These are phyloP conservation scores for Troglohyphantes excavatus DNA, from an alignment of 2,888 invertebrate genomes.

Conservation along the genomic window DNA sequence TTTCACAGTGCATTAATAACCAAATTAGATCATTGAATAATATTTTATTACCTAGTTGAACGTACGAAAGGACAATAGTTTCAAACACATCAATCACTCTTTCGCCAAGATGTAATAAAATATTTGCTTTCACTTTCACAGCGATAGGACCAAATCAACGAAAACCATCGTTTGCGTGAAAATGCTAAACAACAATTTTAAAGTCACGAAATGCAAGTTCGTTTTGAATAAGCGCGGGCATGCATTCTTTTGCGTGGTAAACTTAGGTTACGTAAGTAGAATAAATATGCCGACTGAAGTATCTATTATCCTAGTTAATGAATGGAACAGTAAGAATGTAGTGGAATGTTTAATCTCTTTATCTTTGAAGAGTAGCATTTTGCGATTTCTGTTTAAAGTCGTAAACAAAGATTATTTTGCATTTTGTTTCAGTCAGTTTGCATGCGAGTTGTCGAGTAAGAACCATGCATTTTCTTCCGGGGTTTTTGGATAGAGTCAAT, in stretches of 20 bases:
- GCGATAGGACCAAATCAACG: background rate
- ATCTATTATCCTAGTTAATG: constrained; percentile 34
- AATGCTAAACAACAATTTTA: background rate
- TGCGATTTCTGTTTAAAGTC: background rate
- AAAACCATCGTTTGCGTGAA: constrained; percentile 34
- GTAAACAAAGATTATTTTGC: background rate
- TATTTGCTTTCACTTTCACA: background rate
- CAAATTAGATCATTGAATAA: background rate
- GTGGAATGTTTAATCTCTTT: background rate
- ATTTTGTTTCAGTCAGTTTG: background rate
- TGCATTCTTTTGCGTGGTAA: background rate
- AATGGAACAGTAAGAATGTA: background rate
- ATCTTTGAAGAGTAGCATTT: background rate
- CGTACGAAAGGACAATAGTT: background rate
- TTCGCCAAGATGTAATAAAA: no score
- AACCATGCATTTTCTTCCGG: background rate
- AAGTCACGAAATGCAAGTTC: background rate
- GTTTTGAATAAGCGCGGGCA: constrained; percentile 14
- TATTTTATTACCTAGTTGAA: constrained; percentile 22
- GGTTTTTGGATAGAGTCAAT: background rate
- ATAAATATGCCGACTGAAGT: background rate
- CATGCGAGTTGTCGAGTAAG: background rate
- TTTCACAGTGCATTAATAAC: no score
- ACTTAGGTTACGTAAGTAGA: background rate
- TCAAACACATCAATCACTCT: no score